phyloP scores from a whole-genome alignment of 2,797 vertebrate species.

The Epinephelus awoara region DNA sequence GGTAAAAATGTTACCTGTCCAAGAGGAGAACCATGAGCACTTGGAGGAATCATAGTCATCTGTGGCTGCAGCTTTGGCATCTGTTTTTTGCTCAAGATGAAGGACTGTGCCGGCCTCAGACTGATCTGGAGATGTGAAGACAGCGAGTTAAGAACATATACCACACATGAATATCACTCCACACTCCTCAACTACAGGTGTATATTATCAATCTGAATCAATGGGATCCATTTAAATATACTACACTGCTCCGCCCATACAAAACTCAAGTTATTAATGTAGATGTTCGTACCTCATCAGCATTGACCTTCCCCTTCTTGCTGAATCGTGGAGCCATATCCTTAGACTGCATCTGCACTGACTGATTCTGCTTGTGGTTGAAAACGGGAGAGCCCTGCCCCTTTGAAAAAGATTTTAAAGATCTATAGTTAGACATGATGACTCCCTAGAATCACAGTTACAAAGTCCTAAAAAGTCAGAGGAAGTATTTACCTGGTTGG shows the following conservation, averaged over 20 bases:
- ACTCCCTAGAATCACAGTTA: not conserved
- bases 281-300: slow-evolving; percentile 90
- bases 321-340: slow-evolving; percentile 96
- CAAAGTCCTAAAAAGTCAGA: fast-evolving
- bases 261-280: not conserved
- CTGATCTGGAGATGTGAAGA: slow-evolving; percentile 89
- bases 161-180: not conserved
- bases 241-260: not conserved
- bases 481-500: slow-evolving; percentile 89
- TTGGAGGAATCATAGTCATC: slow-evolving; percentile 94
- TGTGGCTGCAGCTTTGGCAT: slow-evolving; percentile 98
- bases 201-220: not conserved
- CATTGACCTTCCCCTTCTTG: slow-evolving; percentile 99
- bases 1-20: slow-evolving; percentile 89
- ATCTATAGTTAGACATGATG: not conserved
- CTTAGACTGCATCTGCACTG: slow-evolving; percentile 95
- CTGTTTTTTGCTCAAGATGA: slow-evolving; percentile 97
- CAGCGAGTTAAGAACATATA: not conserved
- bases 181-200: not conserved
- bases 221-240: not conserved
- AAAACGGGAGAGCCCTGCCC: slow-evolving; percentile 96
- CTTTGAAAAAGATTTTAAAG: slow-evolving; percentile 71
- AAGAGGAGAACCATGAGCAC: slow-evolving; percentile 92
- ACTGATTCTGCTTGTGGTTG: slow-evolving; percentile 96
- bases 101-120: slow-evolving; percentile 98